Conservation (phyloP, 2,797 vertebrate genomes). For the Loris lydekkerianus region DNA sequence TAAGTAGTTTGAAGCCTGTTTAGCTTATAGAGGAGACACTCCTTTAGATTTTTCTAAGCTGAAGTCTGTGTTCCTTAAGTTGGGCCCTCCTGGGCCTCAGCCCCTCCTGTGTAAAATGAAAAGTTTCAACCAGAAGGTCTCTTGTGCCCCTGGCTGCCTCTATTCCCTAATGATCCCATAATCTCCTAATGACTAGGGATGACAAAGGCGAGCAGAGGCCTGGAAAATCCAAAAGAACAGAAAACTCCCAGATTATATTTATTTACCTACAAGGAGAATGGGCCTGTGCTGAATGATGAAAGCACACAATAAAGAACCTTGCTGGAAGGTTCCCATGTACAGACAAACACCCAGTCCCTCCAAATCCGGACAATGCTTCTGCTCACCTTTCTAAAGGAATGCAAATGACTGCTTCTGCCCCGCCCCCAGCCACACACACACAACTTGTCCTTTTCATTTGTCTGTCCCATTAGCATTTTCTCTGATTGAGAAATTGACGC, state of each 20-base stretch:
- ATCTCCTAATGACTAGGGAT: not conserved
- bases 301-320: not conserved
- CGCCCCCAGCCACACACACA: too few relatives aligned
- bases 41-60: constrained; percentile 16
- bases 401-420: not conserved
- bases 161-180: not conserved
- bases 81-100: not conserved
- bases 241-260: not conserved
- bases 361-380: not conserved
- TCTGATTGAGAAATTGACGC: not conserved
- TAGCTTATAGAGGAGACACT: constrained; percentile 45
- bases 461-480: not conserved
- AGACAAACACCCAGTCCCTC: not conserved
- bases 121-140: not conserved
- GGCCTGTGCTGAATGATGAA: not conserved
- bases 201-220: not conserved
- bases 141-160: not conserved
- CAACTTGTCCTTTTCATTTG: not conserved
- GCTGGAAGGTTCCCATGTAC: not conserved
- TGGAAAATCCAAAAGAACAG: not conserved
- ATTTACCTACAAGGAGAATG: not conserved
- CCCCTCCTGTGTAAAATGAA: not conserved
- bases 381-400: not conserved
- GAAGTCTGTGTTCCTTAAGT: not conserved
- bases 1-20: constrained; percentile 63